phyloP scores from a whole-genome alignment of 2,113 vertebrate genomes.

The Poeciliopsis occidentalis region DNA sequence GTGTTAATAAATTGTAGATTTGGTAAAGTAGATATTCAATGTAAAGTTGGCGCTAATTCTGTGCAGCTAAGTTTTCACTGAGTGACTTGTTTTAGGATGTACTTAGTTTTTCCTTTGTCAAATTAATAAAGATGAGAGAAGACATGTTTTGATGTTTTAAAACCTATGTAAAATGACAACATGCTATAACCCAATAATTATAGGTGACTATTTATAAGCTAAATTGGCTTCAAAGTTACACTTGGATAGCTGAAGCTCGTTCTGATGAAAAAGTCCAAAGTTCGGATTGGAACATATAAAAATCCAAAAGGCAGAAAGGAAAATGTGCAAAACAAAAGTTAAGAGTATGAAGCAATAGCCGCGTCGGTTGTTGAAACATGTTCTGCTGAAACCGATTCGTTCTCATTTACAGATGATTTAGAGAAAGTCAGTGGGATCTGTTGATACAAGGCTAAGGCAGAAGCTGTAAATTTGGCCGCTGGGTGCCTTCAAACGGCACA shows the following conservation, averaged over 20 bases:
- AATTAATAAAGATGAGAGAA: not conserved
- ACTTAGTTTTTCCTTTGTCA: not conserved
- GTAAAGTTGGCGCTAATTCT: too few species aligned
- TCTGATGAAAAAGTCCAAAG: not conserved
- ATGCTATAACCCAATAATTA: not conserved
- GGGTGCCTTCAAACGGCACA: slow-evolving; percentile 12
- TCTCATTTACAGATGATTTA: not conserved
- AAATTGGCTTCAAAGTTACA: not conserved
- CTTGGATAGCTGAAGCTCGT: not conserved
- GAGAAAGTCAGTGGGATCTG: not conserved
- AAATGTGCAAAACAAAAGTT: not conserved
- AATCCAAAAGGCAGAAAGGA: not conserved
- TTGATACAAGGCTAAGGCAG: slow-evolving; percentile 1
- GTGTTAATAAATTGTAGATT: not conserved
- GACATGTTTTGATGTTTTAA: not conserved
- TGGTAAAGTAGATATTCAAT: too few species aligned
- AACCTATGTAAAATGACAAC: not conserved
- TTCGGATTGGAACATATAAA: not conserved
- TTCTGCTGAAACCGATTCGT: not conserved
- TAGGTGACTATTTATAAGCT: not conserved
- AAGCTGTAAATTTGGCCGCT: slow-evolving; percentile 17
- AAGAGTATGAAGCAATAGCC: not conserved
- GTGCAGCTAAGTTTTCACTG: too few species aligned
- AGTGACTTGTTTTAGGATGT: not conserved
- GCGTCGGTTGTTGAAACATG: not conserved